These are phyloP conservation scores for Apodemus agrarius DNA, from an alignment of 2,797 vertebrate genomes.

Conservation along the genomic window DNA sequence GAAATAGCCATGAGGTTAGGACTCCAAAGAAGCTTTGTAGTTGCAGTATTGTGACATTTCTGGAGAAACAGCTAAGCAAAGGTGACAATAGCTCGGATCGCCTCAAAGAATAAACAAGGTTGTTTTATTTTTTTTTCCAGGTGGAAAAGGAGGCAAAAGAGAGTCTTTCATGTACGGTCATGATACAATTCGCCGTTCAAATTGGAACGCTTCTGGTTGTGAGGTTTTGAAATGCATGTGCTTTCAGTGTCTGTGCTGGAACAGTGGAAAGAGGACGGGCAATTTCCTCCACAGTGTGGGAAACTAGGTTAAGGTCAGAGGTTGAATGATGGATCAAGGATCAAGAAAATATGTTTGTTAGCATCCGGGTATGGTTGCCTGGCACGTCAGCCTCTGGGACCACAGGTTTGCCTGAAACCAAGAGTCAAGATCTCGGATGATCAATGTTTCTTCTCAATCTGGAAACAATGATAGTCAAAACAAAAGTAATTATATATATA, in stretches of 20 bases:
- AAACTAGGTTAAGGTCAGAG: background rate
- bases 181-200: background rate
- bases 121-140: background rate
- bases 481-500: background rate
- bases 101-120: background rate
- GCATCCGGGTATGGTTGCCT: background rate
- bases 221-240: background rate
- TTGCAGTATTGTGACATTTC: background rate
- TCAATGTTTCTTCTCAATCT: slow-evolving; percentile 26
- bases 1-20: background rate
- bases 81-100: background rate
- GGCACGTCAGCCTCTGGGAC: background rate
- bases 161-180: background rate
- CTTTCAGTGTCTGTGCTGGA: background rate
- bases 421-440: background rate
- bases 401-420: background rate
- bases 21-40: background rate
- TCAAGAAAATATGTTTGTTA: background rate
- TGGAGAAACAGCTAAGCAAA: background rate
- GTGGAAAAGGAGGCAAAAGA: background rate
- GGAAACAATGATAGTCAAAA: background rate
- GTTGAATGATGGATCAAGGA: background rate
- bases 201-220: background rate
- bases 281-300: slow-evolving; percentile 7
- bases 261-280: background rate